phyloP scores from a whole-genome alignment of 2,113 vertebrate species.

The Toxotes jaculatrix region DNA sequence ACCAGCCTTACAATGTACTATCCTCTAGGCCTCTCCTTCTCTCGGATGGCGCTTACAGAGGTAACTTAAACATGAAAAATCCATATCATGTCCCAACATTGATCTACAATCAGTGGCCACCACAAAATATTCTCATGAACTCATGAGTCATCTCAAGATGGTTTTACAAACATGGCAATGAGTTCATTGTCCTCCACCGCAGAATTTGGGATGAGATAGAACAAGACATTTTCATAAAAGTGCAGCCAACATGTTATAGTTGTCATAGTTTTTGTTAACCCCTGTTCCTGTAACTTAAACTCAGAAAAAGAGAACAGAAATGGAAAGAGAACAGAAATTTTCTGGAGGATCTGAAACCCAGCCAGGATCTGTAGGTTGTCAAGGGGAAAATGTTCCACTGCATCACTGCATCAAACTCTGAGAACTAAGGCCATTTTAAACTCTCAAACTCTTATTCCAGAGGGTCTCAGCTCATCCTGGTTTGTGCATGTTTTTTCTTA shows the following conservation, averaged over 20 bases:
- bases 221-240: too few relatives aligned
- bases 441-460: neutral
- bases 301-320: neutral
- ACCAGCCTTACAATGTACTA: constrained; percentile 78
- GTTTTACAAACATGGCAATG: neutral
- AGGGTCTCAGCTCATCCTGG: neutral
- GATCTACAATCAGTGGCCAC: neutral
- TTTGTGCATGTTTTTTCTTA: neutral
- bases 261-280: too few relatives aligned
- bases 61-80: constrained; percentile 51
- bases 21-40: constrained; percentile 80
- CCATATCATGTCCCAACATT: neutral
- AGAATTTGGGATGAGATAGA: too few relatives aligned
- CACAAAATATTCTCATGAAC: too few relatives aligned
- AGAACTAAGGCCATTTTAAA: neutral
- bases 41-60: constrained; percentile 62
- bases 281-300: too few relatives aligned
- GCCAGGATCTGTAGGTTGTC: constrained; percentile 7
- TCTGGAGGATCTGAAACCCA: neutral
- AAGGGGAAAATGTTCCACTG: neutral
- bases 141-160: neutral
- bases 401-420: neutral
- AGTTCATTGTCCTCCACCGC: too few relatives aligned
- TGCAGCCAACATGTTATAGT: too few relatives aligned
- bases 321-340: neutral